phyloP scores from a whole-genome alignment of 2,797 vertebrate species.

The Tokudaia muenninki region DNA sequence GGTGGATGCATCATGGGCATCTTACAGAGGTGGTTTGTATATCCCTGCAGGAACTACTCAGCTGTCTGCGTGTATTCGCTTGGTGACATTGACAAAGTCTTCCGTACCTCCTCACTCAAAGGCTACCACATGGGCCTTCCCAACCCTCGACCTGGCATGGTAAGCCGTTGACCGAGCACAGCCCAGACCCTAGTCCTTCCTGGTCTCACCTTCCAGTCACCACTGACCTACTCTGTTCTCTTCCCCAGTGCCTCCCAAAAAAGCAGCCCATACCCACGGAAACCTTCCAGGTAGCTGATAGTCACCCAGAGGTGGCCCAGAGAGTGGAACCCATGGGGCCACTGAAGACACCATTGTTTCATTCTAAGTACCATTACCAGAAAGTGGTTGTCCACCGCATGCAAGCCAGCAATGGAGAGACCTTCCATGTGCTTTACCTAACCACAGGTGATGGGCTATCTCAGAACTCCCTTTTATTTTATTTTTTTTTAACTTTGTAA shows the following conservation, averaged over 20 bases:
- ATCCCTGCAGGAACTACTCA: slow-evolving; percentile 86
- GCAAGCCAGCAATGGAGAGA: background rate
- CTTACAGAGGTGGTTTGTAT: background rate
- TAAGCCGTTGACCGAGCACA: background rate
- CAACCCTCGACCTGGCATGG: slow-evolving; percentile 87
- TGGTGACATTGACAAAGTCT: slow-evolving; percentile 84
- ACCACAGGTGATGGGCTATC: slow-evolving; percentile 85
- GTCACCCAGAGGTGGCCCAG: slow-evolving; percentile 87
- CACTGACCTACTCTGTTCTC: background rate
- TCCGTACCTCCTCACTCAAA: slow-evolving; percentile 86
- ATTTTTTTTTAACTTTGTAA: background rate
- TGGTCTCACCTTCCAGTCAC: background rate
- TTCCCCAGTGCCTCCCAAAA: slow-evolving; percentile 83
- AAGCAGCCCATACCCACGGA: slow-evolving; percentile 85
- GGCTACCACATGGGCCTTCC: slow-evolving; percentile 82
- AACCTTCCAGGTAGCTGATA: slow-evolving; percentile 89
- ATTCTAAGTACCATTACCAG: slow-evolving; percentile 88
- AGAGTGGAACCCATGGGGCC: slow-evolving; percentile 84
- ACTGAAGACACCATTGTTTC: slow-evolving; percentile 83
- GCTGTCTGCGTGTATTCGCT: slow-evolving; percentile 88
- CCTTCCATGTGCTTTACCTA: slow-evolving; percentile 86
- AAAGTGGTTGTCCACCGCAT: slow-evolving; percentile 86
- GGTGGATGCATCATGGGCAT: rapidly evolving
- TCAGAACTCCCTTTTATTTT: rapidly evolving
- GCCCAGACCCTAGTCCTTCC: background rate